phyloP scores from a whole-genome alignment of 2,888 invertebrate genomes.

The Proisotoma minuta region DNA sequence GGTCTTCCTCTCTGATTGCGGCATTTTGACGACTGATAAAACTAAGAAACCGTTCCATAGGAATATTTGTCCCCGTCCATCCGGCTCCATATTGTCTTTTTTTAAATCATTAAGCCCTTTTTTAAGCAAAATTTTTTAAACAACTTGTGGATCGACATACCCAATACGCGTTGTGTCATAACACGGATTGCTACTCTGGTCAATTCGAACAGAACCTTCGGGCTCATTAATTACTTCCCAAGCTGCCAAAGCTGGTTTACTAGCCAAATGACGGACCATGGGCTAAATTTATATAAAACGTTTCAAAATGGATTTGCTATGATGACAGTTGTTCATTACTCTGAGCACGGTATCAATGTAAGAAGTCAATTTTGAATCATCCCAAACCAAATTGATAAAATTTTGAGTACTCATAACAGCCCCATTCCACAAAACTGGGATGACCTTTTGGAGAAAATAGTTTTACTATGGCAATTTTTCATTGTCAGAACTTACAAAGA shows the following conservation, averaged over 20 bases:
- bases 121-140: no score
- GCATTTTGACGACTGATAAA: constrained; percentile 48
- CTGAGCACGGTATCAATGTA: constrained; percentile 48
- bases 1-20: constrained; percentile 43
- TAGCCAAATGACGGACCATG: constrained; percentile 38
- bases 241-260: constrained; percentile 48
- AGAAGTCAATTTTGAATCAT: constrained; percentile 46
- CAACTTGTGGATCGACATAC: no score
- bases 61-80: constrained; percentile 43
- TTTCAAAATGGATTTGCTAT: not conserved
- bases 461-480: not conserved
- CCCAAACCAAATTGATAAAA: constrained; percentile 46
- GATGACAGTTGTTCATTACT: constrained; percentile 24
- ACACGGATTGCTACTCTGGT: constrained; percentile 43
- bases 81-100: constrained; percentile 45
- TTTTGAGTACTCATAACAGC: constrained; percentile 46
- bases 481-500: constrained; percentile 36
- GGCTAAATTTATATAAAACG: constrained; percentile 32
- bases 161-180: constrained; percentile 44
- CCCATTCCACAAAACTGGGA: constrained; percentile 48
- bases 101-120: no score
- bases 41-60: constrained; percentile 40
- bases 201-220: constrained; percentile 47
- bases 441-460: not conserved
- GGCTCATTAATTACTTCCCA: constrained; percentile 49